Evolutionary conservation across 2,888 invertebrate species (phyloP), one percentile per base, ranked within the genome.

Genomic region (Apamea monoglypha): DNA sequence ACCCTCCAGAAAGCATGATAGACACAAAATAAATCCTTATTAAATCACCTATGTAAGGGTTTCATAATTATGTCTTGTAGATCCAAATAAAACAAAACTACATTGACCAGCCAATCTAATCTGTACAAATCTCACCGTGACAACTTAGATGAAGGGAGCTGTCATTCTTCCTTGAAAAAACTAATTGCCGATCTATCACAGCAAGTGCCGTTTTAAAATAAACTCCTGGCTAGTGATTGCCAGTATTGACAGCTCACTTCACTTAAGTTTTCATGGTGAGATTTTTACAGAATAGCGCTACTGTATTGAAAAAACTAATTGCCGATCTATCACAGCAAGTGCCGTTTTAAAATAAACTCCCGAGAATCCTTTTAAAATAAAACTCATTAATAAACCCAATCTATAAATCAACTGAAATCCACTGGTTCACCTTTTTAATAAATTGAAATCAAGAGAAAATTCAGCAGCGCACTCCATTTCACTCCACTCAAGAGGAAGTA

Each of bases 371-470:
- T 56, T 59, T 40, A 16, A 67, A 61, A 67, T 67, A 67, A 78
- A 73, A 74, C 59, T 53, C 73, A 80, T 73, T 68, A 74, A 50
- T 75, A 76, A 70, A 16, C 12, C 12, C 40, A 56, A 75, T 74
- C 67, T 63, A 82, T 76, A 82, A 77, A 82, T 76, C 67, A 72
- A 67, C 29, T 59, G 32, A 66, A 76, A 74, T 50, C 71, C 8
- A 71, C 16, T 36, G 68, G 53, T 68, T 77, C 40, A 74, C 78
- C 73, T 53, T 71, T 82, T 82, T 74, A 83, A 56, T 36, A 36
- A 71, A 83, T 74, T 83, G 40, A 63, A 79, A 78, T 74, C 61
- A 72, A 64, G 83, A 78, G 78, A 29, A 82, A 77, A 47, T 71
- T 56, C 67, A 68, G 67, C 47, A 36, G 47, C 47, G 47, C 61